A percentile compares a stretch with the other conserved stretches of the same genome.
Conservation (phyloP, 2,113 vertebrate species). For the Cyprichromis sp. region DNA sequence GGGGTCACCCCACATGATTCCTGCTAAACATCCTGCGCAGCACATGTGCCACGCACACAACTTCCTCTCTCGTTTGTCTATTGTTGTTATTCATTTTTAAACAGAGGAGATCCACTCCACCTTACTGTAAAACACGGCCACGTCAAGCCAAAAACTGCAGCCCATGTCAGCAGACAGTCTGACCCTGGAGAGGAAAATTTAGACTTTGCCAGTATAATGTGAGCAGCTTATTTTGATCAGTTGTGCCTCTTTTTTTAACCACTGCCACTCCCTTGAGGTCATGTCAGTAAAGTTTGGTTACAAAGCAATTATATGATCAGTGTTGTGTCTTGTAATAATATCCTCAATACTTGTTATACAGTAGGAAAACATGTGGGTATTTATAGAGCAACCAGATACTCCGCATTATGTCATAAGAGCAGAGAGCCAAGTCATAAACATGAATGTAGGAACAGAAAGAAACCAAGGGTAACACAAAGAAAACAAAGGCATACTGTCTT, state of each 20-base stretch:
- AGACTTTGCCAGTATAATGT: background rate
- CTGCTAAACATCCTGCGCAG: conserved; percentile 39
- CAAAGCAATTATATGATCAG: conserved; percentile 10
- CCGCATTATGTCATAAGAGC: conserved; percentile 3
- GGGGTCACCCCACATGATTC: conserved; percentile 20
- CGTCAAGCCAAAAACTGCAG: background rate
- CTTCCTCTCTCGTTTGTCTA: background rate
- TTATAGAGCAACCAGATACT: conserved; percentile 31
- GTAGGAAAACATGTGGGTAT: conserved; percentile 16
- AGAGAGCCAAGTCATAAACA: background rate
- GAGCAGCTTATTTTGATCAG: background rate
- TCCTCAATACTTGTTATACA: background rate
- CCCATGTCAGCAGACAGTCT: background rate
- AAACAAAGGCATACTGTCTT: background rate
- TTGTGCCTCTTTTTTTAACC: background rate
- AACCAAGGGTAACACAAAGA: background rate
- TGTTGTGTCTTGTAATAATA: conserved; percentile 2
- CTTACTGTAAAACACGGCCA: background rate
- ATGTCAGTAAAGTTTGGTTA: background rate
- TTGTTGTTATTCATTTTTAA: background rate
- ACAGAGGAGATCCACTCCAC: background rate
- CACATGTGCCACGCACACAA: conserved; percentile 45
- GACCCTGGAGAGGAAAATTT: background rate
- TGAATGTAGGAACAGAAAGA: background rate
- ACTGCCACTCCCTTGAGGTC: background rate